Base-by-base conservation (phyloP, 1,140 invertebrate species). In the Pseudomyrmex cubaensis region DNA sequence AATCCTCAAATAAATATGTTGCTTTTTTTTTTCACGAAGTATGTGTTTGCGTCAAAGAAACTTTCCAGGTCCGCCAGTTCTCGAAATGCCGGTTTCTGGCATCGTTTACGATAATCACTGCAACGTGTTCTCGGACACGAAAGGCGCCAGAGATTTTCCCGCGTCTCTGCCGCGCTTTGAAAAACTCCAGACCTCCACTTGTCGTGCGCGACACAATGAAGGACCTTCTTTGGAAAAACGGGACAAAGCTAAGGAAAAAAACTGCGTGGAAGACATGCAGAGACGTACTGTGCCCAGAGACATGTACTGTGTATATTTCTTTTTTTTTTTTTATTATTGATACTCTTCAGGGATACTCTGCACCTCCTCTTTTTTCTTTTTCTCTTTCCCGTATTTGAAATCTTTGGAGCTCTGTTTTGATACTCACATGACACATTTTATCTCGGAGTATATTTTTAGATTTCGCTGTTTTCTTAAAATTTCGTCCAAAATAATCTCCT, bases 121-220 rank as follows among this genome's bases (percentile, higher is more conserved):
- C 46, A 62, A 54, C 25, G 70, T 69, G 62, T 87, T 85, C 61
- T 64, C 22, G 46, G 59, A 35, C 61, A 82, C 61, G 70, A 73
- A 88, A 72, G n/a, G 8, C 46, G 2, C 50, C 67, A 17, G 15
- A n/a, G n/a, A 17, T 59, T 70, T 63, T 75, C 72, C 50, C 44
- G 46, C 20, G 13, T 25, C 75, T 52, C 50, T 54, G 76, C 46
- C 17, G 17, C 7, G 56, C 12, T 83, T 66, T 83, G 84, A 89
- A 50, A 15, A 85, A 70, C 74, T 78, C 84, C 84, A 89, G 87
- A 85, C 84, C 35, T 35, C 84, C 69, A 78, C 78, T 83, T 83
- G 57, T 54, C 10, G n/a, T 48, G 10, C 1, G 20, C 46, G 54
- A 20, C 66, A 73, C 83, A 87, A 87, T 76, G 57, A 66, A 15